Evolutionary conservation across 1,140 invertebrate species (phyloP), one percentile per base, ranked within the genome.

Genomic region (Sogatella furcifera): DNA sequence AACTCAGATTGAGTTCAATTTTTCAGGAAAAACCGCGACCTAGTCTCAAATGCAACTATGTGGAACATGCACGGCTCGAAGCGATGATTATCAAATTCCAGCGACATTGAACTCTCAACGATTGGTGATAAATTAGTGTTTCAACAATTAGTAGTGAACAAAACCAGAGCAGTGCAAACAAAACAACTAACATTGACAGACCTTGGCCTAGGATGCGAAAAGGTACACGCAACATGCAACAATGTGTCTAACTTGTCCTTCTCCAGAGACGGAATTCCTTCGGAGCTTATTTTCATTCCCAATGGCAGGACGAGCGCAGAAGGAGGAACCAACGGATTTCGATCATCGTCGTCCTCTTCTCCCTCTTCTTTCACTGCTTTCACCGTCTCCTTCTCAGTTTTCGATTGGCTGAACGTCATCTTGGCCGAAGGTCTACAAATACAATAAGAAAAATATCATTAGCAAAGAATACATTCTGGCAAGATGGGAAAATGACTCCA

Each of bases 211-310:
- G 52, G 55, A 43, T 56, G 56, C 59, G 62, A 60, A 60, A 57
- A 44, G 13, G 59, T 6, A 56, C 61, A 64, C 60, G 64, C 60
- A 57, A 49, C 62, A 61, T 64, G 61, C 61, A 68, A 62, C 38
- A 73, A 69, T 15, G 68, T 62, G 52, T 70, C 67, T 64, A 75
- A 66, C 62, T 69, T 71, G 59, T 73, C 71, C 61, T 69, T 70
- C 24, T 72, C 69, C 22, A 71, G 54, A 9, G 68, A 63, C 8
- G 72, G 72, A 31, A 74, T 59, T 41, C 69, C 71, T 14, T 68
- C 62, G 1, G 68, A 55, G 15, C 67, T 66, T 15, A 74, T 68
- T 38, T 71, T 64, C 52, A 67, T 65, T 6, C 69, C 71, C 56
- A 64, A 67, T 0, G 67, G 66, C 41, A 73, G 54, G 42, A 67